Conservation (phyloP, 2,113 vertebrate species). For the Brachyhypopomus gauderio region DNA sequence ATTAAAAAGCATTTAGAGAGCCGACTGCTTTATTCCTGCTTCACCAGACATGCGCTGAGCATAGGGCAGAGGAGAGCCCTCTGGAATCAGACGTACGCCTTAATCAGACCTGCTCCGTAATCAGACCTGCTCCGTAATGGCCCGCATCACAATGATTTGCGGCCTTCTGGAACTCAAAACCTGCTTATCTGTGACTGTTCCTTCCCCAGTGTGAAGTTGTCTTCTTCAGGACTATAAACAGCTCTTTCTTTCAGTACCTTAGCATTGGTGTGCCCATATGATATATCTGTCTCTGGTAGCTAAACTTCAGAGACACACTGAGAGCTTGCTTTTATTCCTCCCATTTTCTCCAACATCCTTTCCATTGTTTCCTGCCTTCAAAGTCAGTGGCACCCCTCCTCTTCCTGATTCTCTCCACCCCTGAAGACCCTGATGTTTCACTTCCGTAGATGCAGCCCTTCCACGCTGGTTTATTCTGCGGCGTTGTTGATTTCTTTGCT, state of each 20-base stretch:
- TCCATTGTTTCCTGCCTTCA: conserved; percentile 55
- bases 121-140: too few relatives aligned
- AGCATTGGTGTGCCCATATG: conserved; percentile 12
- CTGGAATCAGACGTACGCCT: conserved; percentile 28
- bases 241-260: background rate
- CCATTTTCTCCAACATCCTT: conserved; percentile 44
- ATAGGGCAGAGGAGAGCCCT: conserved; percentile 31
- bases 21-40: conserved; percentile 50
- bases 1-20: conserved; percentile 65
- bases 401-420: conserved; percentile 42
- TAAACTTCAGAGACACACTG: conserved; percentile 49
- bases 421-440: conserved; percentile 49
- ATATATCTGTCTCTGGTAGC: conserved; percentile 28
- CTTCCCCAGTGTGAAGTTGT: background rate
- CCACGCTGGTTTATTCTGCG: conserved; percentile 46
- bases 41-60: conserved; percentile 34
- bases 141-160: conserved; percentile 12
- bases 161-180: conserved; percentile 21
- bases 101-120: background rate
- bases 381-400: conserved; percentile 43
- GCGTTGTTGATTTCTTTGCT: conserved; percentile 63
- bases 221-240: background rate
- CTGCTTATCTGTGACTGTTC: background rate
- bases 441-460: conserved; percentile 40
- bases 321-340: conserved; percentile 52